Conservation (phyloP, 2,113 vertebrate species). For the human region DNA sequence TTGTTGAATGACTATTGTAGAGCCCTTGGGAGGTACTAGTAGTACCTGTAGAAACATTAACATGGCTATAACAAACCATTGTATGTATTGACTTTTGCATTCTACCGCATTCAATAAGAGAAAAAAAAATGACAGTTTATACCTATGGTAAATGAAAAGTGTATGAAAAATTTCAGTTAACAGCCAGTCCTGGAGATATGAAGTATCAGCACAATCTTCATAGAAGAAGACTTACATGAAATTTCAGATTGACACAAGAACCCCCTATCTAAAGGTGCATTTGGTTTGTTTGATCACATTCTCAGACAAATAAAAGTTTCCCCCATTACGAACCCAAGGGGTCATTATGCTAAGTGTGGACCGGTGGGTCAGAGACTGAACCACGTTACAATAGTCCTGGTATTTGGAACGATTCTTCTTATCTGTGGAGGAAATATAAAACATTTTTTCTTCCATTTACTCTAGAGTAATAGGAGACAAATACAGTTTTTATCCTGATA, state of each 20-base stretch:
- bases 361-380: neutral
- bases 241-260: neutral
- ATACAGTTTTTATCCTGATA: neutral
- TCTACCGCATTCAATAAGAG: neutral
- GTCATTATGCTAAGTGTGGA: neutral
- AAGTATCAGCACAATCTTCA: neutral
- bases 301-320: neutral
- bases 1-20: neutral
- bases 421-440: neutral
- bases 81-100: neutral
- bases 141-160: neutral
- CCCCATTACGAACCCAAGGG: rapidly evolving
- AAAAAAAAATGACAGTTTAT: neutral
- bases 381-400: neutral
- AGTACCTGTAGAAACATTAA: neutral
- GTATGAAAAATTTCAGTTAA: neutral
- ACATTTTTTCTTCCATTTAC: neutral
- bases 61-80: neutral
- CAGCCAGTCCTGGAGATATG: neutral
- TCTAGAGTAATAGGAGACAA: neutral
- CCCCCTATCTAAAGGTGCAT: neutral
- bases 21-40: neutral
- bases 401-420: neutral
- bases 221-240: neutral
- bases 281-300: neutral